Evolutionary conservation across 2,797 vertebrate genomes (phyloP), one percentile per base, ranked within the genome.

Genomic region (Gallinago solitaria): DNA sequence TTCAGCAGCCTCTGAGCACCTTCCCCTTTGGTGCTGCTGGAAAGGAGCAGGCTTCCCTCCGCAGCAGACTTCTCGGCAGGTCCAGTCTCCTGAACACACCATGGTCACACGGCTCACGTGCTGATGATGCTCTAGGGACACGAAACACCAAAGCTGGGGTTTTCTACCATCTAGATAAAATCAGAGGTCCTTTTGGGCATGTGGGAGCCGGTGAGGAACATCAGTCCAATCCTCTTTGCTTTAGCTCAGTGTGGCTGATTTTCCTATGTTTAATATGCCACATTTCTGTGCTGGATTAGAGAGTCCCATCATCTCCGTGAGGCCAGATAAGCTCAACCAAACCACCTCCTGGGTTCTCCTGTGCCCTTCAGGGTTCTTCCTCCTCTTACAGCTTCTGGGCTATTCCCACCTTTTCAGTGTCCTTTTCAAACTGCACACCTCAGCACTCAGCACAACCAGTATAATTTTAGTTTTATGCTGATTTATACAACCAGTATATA

Each of bases 301-400:
- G 54, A n/a, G n/a, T 68, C 20, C 48, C 2, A 0, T 12, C 2
- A 7, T 9, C 23, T 41, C 50, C n/a, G 9, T 5, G 9, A 75
- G 63, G 60, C 24, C 27, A 91, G 74, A 59, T 39, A n/a, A 87
- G 7, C 43, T 35, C 32, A 60, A 53, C 19, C 14, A 60, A 87
- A 28, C 21, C 39, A 54, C 16, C 6, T 75, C 16, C 33, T 3
- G 16, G 12, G 16, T 41, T 76, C 3, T 17, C 25, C 11, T 20
- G 8, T 2, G 4, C 9, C 19, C 25, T 65, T 71, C 1, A 1
- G 8, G 11, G 6, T 25, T 93, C 28, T 75, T 75, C 35, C 9
- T 69, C 25, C 8, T 16, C 68, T 75, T 41, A 45, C 32, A 69
- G 50, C 33, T 61, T 37, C 41, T 37, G 33, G 20, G 13, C 12